phyloP scores from a whole-genome alignment of 2,113 vertebrate genomes.

The Pygoscelis adeliae region DNA sequence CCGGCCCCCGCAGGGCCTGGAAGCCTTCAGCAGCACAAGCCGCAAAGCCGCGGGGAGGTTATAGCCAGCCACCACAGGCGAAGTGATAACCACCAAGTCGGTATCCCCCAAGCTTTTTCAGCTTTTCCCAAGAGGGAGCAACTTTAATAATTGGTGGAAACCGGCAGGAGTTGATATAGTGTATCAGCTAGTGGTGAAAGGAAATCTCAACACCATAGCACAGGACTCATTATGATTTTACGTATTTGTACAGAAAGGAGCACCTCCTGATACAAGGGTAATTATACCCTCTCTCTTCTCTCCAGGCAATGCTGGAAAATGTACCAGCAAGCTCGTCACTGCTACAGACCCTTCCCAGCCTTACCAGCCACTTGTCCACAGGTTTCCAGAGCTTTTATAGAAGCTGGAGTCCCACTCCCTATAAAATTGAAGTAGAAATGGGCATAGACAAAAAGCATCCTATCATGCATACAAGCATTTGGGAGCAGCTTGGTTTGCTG shows the following conservation, averaged over 20 bases:
- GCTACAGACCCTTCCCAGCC: background rate
- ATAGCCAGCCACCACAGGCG: accelerated
- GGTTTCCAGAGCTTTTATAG: background rate
- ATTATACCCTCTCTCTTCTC: background rate
- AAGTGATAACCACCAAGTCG: no score
- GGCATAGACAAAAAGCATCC: background rate
- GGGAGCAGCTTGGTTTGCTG: background rate
- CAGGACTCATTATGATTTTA: background rate
- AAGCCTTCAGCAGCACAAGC: background rate
- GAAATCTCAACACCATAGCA: background rate
- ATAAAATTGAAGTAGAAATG: background rate
- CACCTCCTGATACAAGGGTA: background rate
- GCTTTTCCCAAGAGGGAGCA: background rate
- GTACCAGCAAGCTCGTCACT: background rate
- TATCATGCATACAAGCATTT: accelerated
- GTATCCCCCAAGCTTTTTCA: no score
- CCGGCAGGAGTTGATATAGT: background rate
- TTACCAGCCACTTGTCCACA: background rate
- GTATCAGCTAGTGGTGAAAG: background rate
- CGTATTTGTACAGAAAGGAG: background rate
- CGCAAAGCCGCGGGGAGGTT: background rate
- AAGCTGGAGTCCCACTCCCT: background rate
- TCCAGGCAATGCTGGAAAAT: background rate
- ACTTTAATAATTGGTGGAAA: background rate
- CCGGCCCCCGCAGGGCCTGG: background rate